A percentile compares a stretch with the other conserved stretches of the same genome.
These are phyloP conservation scores for Spodoptera litura DNA, from an alignment of 1,140 invertebrate species.

Conservation along the genomic window DNA sequence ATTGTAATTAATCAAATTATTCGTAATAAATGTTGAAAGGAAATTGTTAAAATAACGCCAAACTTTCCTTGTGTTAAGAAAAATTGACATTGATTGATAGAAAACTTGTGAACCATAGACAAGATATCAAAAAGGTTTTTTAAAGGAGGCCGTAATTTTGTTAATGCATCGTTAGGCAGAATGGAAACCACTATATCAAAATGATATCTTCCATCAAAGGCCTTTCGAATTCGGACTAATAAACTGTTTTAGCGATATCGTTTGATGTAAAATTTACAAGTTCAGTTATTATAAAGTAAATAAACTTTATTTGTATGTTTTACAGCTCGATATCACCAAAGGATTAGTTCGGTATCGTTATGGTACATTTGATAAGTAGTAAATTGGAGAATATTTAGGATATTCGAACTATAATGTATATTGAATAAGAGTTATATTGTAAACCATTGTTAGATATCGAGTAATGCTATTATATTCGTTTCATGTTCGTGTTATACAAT, in stretches of 20 bases:
- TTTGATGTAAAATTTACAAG: conserved; percentile 5
- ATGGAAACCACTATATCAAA: conserved; percentile 8
- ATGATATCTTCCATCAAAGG: conserved; percentile 29
- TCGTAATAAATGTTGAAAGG: conserved; percentile 12
- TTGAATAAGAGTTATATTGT: too few species aligned
- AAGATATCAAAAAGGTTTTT: neutral
- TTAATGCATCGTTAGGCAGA: neutral
- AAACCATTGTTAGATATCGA: neutral
- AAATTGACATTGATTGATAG: conserved; percentile 4
- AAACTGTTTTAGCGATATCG: neutral
- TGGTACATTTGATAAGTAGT: neutral
- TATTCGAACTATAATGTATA: neutral
- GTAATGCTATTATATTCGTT: too few species aligned
- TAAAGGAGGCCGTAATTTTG: neutral
- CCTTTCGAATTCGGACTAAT: conserved; percentile 8
- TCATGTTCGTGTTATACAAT: too few species aligned
- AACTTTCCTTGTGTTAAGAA: conserved; percentile 1
- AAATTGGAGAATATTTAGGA: neutral
- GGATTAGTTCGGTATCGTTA: neutral
- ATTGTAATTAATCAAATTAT: conserved; percentile 50
- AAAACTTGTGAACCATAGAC: neutral
- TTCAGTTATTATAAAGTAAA: neutral
- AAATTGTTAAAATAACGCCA: conserved; percentile 14
- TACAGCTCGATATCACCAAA: conserved; percentile 7
- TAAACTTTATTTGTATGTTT: conserved; percentile 5